Conservation (phyloP, 2,113 vertebrate genomes). For the Tragelaphus strepsiceros region DNA sequence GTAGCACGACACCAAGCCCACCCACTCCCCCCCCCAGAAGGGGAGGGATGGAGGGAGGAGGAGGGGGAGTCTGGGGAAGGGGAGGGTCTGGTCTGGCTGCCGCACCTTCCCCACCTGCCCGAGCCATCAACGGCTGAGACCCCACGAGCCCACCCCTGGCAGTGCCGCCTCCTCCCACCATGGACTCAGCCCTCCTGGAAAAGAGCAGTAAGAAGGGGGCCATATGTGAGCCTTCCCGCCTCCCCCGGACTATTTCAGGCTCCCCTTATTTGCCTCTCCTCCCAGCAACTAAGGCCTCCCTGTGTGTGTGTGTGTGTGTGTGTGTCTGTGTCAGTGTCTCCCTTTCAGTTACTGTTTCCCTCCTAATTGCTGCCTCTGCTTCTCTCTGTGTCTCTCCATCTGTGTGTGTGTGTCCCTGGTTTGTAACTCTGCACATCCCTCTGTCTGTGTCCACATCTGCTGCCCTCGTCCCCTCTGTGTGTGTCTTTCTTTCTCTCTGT, state of each 20-base stretch:
- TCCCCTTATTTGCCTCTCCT: neutral
- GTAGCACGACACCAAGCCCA: neutral
- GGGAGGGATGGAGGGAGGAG: fast-evolving
- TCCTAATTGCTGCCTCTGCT: neutral
- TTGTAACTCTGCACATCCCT: neutral
- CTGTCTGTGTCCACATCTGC: neutral
- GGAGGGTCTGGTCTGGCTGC: neutral
- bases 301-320: fast-evolving
- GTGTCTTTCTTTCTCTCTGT: neutral
- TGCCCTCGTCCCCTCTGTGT: neutral
- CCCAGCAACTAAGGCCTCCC: neutral
- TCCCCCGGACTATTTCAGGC: neutral
- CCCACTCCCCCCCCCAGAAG: neutral
- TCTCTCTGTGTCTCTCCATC: neutral
- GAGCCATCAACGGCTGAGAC: neutral
- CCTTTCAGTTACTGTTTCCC: neutral
- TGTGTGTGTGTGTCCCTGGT: neutral
- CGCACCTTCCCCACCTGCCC: too few species aligned
- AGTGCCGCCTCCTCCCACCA: neutral
- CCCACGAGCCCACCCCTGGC: neutral
- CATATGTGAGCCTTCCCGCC: neutral
- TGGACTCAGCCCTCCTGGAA: neutral
- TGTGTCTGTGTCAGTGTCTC: fast-evolving
- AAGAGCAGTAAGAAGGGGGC: neutral
- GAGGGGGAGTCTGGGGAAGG: neutral